Evolutionary conservation across 2,113 vertebrate genomes (phyloP).

Genomic region (Gymnobelideus leadbeateri): DNA sequence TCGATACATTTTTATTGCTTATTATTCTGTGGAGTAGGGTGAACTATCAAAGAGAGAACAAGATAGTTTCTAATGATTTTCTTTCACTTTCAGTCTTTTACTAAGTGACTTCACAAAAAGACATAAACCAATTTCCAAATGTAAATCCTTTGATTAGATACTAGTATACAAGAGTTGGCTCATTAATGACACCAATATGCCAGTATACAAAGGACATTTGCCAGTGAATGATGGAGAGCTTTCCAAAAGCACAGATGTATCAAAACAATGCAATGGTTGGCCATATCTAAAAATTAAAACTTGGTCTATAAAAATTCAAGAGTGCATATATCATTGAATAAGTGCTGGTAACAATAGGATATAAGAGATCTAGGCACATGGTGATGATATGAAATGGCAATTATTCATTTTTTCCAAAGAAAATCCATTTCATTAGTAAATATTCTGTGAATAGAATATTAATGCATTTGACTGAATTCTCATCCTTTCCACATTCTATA

Average conservation of each 20-base stretch:
- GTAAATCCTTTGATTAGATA: constrained; percentile 33
- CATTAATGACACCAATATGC: constrained; percentile 32
- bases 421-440: neutral
- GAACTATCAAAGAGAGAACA: constrained; percentile 15
- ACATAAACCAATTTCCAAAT: constrained; percentile 60
- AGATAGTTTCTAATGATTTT: neutral
- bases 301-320: constrained; percentile 56
- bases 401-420: neutral
- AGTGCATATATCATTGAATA: constrained; percentile 37
- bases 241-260: constrained; percentile 76
- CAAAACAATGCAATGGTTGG: constrained; percentile 33
- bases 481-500: too few relatives aligned
- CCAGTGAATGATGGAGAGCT: constrained; percentile 44
- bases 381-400: too few relatives aligned
- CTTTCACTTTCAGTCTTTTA: constrained; percentile 51
- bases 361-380: fast-evolving
- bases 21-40: neutral
- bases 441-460: neutral
- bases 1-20: neutral
- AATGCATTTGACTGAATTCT: neutral
- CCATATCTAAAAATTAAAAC: constrained; percentile 58
- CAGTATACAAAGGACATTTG: constrained; percentile 51
- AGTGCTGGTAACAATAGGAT: constrained; percentile 2
- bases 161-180: constrained; percentile 42
- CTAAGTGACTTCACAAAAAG: constrained; percentile 60